Conservation (phyloP, 2,113 vertebrate species). For the Hepsetus odoe region DNA sequence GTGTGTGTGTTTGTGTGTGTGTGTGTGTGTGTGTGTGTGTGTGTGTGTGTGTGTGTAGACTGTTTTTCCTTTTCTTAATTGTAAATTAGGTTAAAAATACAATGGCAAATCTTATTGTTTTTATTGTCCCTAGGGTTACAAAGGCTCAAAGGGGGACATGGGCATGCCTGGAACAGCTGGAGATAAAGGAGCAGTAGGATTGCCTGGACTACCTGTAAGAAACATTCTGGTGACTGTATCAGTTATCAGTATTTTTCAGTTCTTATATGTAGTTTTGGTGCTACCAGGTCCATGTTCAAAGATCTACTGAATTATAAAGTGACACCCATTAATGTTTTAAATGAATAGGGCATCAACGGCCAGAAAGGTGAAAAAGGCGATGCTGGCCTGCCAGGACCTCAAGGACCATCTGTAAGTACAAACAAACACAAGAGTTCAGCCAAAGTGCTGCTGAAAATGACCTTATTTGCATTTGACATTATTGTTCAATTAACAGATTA, state of each 20-base stretch:
- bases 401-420: slow-evolving; percentile 92
- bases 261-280: not conserved
- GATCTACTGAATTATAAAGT: not conserved
- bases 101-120: not conserved
- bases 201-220: slow-evolving; percentile 91
- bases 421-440: not conserved
- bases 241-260: not conserved
- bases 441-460: not conserved
- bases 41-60: not conserved
- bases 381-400: slow-evolving; percentile 84
- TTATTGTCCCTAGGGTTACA: slow-evolving; percentile 80
- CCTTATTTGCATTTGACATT: no score
- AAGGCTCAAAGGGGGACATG: slow-evolving; percentile 93
- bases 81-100: not conserved
- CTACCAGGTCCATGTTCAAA: not conserved
- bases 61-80: not conserved
- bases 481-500: slow-evolving; percentile 77
- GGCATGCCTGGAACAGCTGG: slow-evolving; percentile 89
- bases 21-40: no score
- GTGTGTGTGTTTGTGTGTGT: no score
- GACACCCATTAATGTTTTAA: slow-evolving; percentile 19
- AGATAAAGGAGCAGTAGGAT: slow-evolving; percentile 90
- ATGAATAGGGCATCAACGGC: slow-evolving; percentile 88
- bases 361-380: slow-evolving; percentile 94
- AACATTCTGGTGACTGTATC: not conserved